Evolutionary conservation across 2,113 vertebrate species (phyloP).

Genomic region (Eulacestoma nigropectus): DNA sequence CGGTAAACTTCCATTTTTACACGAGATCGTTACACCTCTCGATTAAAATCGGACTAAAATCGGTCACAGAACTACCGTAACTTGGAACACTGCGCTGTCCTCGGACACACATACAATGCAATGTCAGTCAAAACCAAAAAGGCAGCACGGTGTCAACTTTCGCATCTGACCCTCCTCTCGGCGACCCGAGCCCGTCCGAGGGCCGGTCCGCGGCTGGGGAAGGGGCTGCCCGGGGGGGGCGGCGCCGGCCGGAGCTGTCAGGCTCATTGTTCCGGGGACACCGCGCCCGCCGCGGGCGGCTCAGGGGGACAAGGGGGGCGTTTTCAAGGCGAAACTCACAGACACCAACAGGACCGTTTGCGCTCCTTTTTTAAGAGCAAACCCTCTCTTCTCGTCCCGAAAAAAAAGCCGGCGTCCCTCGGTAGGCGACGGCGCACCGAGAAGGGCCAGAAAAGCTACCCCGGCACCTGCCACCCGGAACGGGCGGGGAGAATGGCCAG

Average conservation of each 20-base stretch:
- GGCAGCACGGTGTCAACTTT: background rate
- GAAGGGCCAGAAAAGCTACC: background rate
- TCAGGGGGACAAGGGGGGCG: too few relatives aligned
- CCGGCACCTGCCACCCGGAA: background rate
- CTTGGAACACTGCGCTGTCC: background rate
- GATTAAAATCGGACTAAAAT: background rate
- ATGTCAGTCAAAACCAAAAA: background rate
- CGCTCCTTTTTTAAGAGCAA: rapidly evolving
- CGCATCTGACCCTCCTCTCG: too few relatives aligned
- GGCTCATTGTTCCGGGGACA: constrained; percentile 13
- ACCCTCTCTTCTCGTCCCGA: too few relatives aligned
- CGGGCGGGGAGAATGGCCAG: background rate
- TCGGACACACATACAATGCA: background rate
- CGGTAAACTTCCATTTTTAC: background rate
- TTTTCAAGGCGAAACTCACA: background rate
- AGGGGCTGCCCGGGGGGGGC: background rate
- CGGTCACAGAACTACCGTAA: background rate
- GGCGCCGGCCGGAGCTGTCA: background rate
- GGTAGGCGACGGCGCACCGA: background rate
- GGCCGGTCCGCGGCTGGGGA: background rate
- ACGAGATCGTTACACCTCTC: rapidly evolving
- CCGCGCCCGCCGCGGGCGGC: background rate
- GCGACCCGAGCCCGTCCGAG: background rate
- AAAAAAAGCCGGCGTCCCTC: background rate
- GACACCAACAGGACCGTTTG: background rate